Conservation (phyloP, 2,888 invertebrate genomes). For the Chaetogeoica ovagalla region DNA sequence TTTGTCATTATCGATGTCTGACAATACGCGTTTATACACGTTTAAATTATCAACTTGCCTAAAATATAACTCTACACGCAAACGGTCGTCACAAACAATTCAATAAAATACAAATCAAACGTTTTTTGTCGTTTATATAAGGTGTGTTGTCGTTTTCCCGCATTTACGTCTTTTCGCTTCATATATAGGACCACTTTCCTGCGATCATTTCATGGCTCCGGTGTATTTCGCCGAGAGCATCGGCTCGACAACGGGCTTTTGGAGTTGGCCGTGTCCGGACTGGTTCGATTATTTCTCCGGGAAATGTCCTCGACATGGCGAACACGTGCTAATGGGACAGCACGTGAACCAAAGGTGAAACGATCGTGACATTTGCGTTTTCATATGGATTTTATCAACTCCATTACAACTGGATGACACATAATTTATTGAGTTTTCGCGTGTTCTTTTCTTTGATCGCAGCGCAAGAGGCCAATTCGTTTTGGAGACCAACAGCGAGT, state of each 20-base stretch:
- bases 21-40: too few species aligned
- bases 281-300: constrained; percentile 55
- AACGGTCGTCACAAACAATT: too few species aligned
- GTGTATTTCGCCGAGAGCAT: constrained; percentile 70
- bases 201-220: constrained; percentile 64
- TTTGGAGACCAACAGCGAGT: constrained; percentile 53
- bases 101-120: too few species aligned
- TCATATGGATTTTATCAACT: too few species aligned
- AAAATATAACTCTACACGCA: too few species aligned
- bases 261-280: constrained; percentile 67
- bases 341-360: constrained; percentile 54
- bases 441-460: constrained; percentile 12
- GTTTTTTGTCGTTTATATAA: too few species aligned
- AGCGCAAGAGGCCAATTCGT: constrained; percentile 55
- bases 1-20: too few species aligned
- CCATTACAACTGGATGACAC: neutral
- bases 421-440: neutral
- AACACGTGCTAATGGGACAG: constrained; percentile 56
- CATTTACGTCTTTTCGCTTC: too few species aligned
- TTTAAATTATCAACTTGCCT: too few species aligned
- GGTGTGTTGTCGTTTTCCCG: too few species aligned
- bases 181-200: constrained; percentile 35
- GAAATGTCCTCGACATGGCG: constrained; percentile 53
- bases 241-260: constrained; percentile 67
- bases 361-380: neutral